These are phyloP conservation scores for Thunnus albacares DNA, from an alignment of 2,797 vertebrate genomes.

Conservation along the genomic window DNA sequence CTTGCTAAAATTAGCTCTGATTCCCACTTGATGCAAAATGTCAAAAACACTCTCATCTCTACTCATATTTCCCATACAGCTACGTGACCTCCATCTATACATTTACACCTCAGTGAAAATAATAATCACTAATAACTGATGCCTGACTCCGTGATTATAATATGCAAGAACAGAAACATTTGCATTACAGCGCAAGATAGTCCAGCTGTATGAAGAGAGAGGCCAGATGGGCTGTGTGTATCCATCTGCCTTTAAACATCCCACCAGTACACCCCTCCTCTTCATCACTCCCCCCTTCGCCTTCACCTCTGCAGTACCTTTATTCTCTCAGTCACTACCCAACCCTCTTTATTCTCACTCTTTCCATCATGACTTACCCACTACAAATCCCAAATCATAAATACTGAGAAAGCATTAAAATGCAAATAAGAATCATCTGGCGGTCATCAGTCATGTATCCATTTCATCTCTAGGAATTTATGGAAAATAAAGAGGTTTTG, in stretches of 20 bases:
- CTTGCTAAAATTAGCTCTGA: too few relatives aligned
- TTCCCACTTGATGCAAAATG: too few relatives aligned
- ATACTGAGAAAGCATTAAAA: background rate
- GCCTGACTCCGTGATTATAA: constrained; percentile 23
- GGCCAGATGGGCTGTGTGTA: constrained; percentile 61
- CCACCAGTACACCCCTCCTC: constrained; percentile 35
- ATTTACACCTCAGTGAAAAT: constrained; percentile 1
- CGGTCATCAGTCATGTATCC: background rate
- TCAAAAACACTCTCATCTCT: background rate
- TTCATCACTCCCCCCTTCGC: constrained; percentile 37
- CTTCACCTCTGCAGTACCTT: constrained; percentile 46
- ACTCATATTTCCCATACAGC: background rate
- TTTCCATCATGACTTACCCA: background rate
- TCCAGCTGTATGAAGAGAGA: constrained; percentile 47
- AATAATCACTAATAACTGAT: constrained; percentile 23
- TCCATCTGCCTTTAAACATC: constrained; percentile 63
- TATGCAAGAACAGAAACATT: constrained; percentile 4
- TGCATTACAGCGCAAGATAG: constrained; percentile 13
- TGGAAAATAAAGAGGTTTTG: background rate
- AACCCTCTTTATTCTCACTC: constrained; percentile 5
- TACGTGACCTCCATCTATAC: constrained; percentile 13
- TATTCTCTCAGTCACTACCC: constrained; percentile 29
- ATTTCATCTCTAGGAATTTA: constrained; percentile 3
- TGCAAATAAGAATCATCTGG: background rate
- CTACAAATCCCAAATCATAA: background rate